A percentile compares a stretch with the other conserved stretches of the same genome.
These are phyloP conservation scores for Phengaris alcon DNA, from an alignment of 2,888 invertebrate species.

Conservation along the genomic window DNA sequence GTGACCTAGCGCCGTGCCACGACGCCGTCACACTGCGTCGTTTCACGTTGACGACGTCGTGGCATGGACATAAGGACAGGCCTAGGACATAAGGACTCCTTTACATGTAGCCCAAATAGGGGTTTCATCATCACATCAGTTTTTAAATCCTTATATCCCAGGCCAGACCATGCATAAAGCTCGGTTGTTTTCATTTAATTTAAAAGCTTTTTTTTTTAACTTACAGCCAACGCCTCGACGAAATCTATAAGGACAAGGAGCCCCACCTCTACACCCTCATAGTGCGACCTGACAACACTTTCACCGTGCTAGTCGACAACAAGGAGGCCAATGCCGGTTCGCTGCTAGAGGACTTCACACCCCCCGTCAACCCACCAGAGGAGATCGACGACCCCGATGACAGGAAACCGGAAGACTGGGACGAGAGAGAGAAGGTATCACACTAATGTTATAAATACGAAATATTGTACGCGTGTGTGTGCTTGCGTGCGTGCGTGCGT, in stretches of 20 bases:
- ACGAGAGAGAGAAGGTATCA: constrained; percentile 85
- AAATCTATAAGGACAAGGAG: constrained; percentile 93
- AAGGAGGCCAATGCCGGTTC: constrained; percentile 91
- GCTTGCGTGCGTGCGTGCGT: too few species aligned
- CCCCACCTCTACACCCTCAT: constrained; percentile 98
- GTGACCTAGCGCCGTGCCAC: too few species aligned
- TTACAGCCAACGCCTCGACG: constrained; percentile 86
- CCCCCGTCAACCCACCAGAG: constrained; percentile 95
- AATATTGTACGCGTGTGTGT: too few species aligned
- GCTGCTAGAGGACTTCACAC: constrained; percentile 92
- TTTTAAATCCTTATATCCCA: too few species aligned
- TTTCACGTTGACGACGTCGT: too few species aligned
- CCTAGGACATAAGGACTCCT: too few species aligned
- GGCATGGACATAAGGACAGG: too few species aligned
- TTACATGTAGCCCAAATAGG: too few species aligned
- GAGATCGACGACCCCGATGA: constrained; percentile 96
- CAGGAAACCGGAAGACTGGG: constrained; percentile 94
- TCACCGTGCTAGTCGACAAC: constrained; percentile 92
- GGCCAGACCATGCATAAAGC: too few species aligned
- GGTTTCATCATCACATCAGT: too few species aligned
- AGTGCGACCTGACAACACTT: constrained; percentile 97
- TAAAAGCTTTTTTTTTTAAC: neutral
- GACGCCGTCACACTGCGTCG: too few species aligned
- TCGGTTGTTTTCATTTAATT: neutral
- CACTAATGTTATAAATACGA: constrained; percentile 6